phyloP scores from a whole-genome alignment of 2,797 vertebrate species.

The Gila robusta region DNA sequence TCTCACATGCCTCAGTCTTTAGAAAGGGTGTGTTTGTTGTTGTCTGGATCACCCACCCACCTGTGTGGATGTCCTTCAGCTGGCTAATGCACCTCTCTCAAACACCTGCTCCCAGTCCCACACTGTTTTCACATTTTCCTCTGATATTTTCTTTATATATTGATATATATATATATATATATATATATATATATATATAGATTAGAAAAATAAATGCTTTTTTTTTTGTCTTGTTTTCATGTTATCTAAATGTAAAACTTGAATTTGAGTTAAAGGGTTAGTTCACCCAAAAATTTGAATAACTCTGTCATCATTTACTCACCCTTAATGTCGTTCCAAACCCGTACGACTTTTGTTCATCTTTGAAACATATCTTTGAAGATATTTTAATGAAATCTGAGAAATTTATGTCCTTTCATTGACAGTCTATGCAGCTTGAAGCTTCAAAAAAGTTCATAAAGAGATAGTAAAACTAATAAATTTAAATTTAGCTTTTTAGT shows the following conservation, averaged over 20 bases:
- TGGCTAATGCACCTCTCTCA: background rate
- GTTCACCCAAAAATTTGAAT: no score
- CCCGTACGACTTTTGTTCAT: background rate
- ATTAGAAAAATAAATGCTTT: background rate
- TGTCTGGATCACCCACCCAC: slow-evolving; percentile 15
- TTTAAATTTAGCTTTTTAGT: background rate
- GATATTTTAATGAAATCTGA: background rate
- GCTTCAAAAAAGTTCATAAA: background rate
- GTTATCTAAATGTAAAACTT: no score
- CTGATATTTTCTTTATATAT: background rate
- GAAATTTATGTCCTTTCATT: background rate
- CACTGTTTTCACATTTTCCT: background rate
- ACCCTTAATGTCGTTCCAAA: background rate
- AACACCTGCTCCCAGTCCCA: slow-evolving; percentile 1
- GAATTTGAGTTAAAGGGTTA: no score
- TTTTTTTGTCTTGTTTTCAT: no score
- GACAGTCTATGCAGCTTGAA: background rate
- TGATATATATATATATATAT: background rate
- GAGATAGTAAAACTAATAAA: background rate
- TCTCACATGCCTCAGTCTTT: slow-evolving; percentile 7
- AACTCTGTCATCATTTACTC: background rate
- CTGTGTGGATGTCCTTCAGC: background rate
- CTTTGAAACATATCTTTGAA: background rate
- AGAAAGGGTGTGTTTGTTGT: background rate
- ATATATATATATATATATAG: no score